A percentile compares a stretch with the other conserved stretches of the same genome.
Conservation (phyloP, 2,113 vertebrate genomes). For the Strix uralensis region DNA sequence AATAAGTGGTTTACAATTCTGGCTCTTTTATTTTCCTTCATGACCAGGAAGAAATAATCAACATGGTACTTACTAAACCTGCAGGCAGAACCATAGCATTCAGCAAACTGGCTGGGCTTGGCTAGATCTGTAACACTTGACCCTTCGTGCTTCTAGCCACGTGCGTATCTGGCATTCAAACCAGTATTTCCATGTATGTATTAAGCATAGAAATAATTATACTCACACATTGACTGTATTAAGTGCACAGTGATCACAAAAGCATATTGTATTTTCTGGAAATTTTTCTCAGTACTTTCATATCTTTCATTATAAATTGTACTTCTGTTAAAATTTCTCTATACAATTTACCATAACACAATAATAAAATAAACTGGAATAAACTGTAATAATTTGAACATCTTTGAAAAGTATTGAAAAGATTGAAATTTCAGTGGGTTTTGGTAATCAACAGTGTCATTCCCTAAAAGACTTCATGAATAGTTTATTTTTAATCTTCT, state of each 20-base stretch:
- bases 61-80: background rate
- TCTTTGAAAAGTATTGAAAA: background rate
- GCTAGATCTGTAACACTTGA: background rate
- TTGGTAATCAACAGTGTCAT: background rate
- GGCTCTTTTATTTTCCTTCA: background rate
- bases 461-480: background rate
- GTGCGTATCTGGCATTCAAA: background rate
- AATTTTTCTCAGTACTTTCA: background rate
- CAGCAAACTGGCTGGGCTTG: background rate
- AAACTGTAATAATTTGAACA: background rate
- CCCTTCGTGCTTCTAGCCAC: background rate
- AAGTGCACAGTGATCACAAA: background rate
- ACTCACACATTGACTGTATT: background rate
- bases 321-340: background rate
- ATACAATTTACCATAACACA: background rate
- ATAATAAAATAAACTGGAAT: background rate
- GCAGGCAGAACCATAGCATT: background rate
- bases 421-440: background rate
- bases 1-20: background rate
- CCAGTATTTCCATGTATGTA: background rate
- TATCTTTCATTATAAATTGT: background rate
- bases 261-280: background rate
- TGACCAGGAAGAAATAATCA: background rate
- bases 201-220: background rate
- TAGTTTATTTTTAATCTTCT: background rate